These are phyloP conservation scores for Rhagonycha fulva DNA, from an alignment of 2,888 invertebrate genomes.

Conservation along the genomic window DNA sequence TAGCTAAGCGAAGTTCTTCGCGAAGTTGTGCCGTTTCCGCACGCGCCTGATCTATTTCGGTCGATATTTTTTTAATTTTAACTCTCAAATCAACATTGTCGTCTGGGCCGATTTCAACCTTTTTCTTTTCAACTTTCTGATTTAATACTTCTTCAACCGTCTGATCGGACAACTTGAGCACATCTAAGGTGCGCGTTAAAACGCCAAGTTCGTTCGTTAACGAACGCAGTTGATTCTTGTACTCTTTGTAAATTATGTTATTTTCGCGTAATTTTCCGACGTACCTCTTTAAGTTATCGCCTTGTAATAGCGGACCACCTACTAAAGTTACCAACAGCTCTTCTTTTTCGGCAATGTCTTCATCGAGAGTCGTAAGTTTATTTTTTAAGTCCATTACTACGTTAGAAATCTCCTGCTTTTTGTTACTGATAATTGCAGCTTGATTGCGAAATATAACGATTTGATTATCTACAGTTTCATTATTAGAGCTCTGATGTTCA, in stretches of 20 bases:
- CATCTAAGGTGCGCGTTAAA: constrained; percentile 74
- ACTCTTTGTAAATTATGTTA: constrained; percentile 81
- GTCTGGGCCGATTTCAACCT: constrained; percentile 62
- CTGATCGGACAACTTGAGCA: constrained; percentile 57
- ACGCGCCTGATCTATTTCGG: constrained; percentile 33
- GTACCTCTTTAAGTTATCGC: constrained; percentile 85
- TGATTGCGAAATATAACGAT: constrained; percentile 85
- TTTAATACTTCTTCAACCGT: constrained; percentile 26
- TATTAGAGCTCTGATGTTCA: constrained; percentile 33
- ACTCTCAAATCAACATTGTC: constrained; percentile 56
- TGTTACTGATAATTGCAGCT: constrained; percentile 77
- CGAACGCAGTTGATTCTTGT: constrained; percentile 73
- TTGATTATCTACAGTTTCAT: constrained; percentile 66
- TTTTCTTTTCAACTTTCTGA: constrained; percentile 34
- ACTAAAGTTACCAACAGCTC: constrained; percentile 39
- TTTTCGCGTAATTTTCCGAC: constrained; percentile 80
- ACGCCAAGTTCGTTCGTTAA: constrained; percentile 67
- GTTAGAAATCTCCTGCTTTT: constrained; percentile 76
- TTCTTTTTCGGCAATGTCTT: constrained; percentile 63
- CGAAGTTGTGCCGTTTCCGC: constrained; percentile 32
- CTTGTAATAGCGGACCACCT: constrained; percentile 73
- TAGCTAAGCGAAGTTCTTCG: constrained; percentile 26
- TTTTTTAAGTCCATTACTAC: constrained; percentile 69
- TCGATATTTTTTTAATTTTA: constrained; percentile 31
- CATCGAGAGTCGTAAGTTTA: constrained; percentile 64